A percentile compares a stretch with the other conserved stretches of the same genome.
Evolutionary conservation across 2,113 vertebrate species (phyloP).

Genomic region (Columba janthina): DNA sequence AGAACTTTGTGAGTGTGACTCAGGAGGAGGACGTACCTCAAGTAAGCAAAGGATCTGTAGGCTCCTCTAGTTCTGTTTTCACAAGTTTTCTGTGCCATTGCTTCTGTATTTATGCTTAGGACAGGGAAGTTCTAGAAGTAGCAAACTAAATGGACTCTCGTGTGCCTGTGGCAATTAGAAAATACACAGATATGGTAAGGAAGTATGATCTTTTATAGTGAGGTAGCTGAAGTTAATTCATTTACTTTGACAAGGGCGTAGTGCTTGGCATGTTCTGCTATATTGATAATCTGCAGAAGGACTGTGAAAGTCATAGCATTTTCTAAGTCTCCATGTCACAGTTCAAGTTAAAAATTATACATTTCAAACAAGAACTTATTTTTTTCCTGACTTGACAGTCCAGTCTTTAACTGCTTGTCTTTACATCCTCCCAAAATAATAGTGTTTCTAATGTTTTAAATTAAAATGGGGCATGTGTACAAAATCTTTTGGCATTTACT

Average conservation of each 20-base stretch:
- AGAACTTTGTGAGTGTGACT: constrained; percentile 94
- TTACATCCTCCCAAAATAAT: not conserved
- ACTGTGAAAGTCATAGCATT: not conserved
- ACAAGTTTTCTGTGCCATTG: rapidly evolving
- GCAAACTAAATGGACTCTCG: not conserved
- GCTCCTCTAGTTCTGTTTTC: not conserved
- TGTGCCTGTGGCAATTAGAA: not conserved
- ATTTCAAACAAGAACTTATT: not conserved
- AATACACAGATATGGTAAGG: not conserved
- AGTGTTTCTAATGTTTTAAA: not conserved
- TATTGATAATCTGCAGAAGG: not conserved
- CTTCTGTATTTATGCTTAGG: not conserved
- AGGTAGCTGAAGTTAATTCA: not conserved
- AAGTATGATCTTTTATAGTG: not conserved
- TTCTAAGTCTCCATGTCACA: not conserved
- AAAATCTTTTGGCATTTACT: not conserved
- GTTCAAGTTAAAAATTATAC: not conserved
- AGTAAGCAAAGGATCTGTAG: constrained; percentile 72
- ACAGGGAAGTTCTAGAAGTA: not conserved
- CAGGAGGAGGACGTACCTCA: constrained; percentile 97
- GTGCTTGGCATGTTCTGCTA: not conserved
- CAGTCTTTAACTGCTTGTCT: not conserved
- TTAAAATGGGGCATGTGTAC: rapidly evolving
- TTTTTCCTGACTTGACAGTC: not conserved
- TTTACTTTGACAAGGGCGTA: not conserved